These are phyloP conservation scores for Notamacropus eugenii DNA, from an alignment of 2,797 vertebrate species.

Conservation along the genomic window DNA sequence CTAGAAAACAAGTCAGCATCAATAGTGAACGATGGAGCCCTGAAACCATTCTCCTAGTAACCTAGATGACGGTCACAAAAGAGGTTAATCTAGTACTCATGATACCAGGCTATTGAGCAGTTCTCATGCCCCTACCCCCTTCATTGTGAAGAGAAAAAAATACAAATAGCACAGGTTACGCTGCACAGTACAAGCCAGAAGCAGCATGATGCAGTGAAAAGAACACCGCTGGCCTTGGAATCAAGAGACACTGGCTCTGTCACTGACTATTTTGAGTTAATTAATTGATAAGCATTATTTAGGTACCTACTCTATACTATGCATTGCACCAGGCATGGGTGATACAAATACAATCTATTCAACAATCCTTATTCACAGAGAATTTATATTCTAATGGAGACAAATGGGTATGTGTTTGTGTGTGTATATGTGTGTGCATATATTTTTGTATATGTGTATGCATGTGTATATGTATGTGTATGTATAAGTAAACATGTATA, in stretches of 20 bases:
- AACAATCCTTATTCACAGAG: background rate
- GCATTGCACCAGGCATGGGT: background rate
- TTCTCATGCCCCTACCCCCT: background rate
- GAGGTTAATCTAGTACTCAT: background rate
- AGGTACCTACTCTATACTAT: background rate
- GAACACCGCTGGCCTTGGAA: background rate
- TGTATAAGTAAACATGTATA: no score
- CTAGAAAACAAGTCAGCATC: background rate
- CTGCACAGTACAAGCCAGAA: background rate
- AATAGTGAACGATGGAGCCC: slow-evolving; percentile 17
- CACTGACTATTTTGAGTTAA: background rate
- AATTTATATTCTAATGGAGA: background rate
- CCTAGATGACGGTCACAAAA: background rate
- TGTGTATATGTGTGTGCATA: background rate
- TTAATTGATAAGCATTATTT: background rate
- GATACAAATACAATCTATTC: background rate
- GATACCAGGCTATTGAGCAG: background rate
- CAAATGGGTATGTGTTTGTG: background rate
- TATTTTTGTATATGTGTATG: background rate
- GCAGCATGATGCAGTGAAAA: background rate
- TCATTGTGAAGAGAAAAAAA: background rate
- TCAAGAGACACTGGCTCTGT: background rate
- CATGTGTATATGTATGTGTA: no score
- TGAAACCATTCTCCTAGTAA: slow-evolving; percentile 19
- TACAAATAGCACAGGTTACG: background rate